Evolutionary conservation across 2,113 vertebrate species (phyloP).

Genomic region (Bostrychus sinensis): DNA sequence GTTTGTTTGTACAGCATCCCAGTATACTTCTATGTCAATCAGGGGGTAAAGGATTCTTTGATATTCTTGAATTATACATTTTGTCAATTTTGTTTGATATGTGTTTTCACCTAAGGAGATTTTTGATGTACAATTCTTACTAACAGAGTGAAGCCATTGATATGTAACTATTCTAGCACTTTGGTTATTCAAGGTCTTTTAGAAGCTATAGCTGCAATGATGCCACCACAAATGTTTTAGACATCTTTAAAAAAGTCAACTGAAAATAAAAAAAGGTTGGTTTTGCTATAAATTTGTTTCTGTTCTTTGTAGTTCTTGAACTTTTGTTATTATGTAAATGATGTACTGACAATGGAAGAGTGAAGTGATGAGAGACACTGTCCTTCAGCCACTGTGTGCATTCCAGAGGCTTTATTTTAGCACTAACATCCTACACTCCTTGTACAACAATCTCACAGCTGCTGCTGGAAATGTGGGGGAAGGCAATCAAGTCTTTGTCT

Average conservation of each 20-base stretch:
- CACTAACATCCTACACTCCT: not conserved
- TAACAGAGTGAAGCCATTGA: slow-evolving; percentile 82
- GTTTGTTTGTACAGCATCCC: slow-evolving; percentile 60
- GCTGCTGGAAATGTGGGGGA: not conserved
- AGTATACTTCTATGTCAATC: slow-evolving; percentile 70
- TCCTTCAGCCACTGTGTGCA: slow-evolving; percentile 1
- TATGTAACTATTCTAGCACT: slow-evolving; percentile 82
- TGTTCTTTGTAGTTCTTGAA: slow-evolving; percentile 51
- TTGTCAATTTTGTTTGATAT: slow-evolving; percentile 77
- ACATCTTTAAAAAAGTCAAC: slow-evolving; percentile 74
- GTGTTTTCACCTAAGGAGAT: slow-evolving; percentile 76
- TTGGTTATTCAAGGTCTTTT: slow-evolving; percentile 82
- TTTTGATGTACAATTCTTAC: slow-evolving; percentile 82
- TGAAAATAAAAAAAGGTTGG: slow-evolving; percentile 76
- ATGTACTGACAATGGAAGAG: not conserved
- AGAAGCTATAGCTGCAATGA: slow-evolving; percentile 80
- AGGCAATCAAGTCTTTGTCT: not conserved
- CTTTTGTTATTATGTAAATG: slow-evolving; percentile 21
- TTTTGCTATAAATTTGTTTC: slow-evolving; percentile 69
- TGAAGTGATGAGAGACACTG: not conserved
- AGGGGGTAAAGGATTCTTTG: slow-evolving; percentile 68
- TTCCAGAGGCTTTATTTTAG: not conserved
- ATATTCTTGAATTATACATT: slow-evolving; percentile 68
- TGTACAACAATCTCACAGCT: slow-evolving; percentile 5
- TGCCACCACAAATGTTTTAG: slow-evolving; percentile 80